Evolutionary conservation across 37 sponge, comb jelly and placozoan species (phyloP), one percentile per base, ranked within the genome.

Genomic region (Beroe forskalii): DNA sequence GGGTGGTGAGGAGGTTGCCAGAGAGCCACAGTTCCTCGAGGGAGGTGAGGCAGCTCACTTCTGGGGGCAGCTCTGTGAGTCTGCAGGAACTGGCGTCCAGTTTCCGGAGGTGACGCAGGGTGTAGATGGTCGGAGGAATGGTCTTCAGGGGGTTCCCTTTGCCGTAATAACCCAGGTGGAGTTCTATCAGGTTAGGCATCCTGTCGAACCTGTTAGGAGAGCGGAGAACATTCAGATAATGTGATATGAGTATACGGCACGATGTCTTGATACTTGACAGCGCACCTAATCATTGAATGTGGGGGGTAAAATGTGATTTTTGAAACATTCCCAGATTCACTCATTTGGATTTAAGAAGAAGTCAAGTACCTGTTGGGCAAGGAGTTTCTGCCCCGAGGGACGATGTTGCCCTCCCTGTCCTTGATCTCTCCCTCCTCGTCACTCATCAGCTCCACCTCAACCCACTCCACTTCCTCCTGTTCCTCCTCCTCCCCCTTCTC

Each of bases 141-240:
- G 44, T 44, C 42, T 80, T 80, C 0, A 80, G 86, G 35, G 86
- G 86, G 55, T 80, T 80, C 40, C 86, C 86, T 44, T 80, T 80
- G 40, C 86, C 86, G 86, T 80, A 80, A 48, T 80, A 80, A 19
- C 86, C 86, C n/a, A 80, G 86, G 20, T 80, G 86, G 4, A 80
- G 86, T 30, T 80, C 86, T 24, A 44, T 37, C 4, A 80, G 86
- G 86, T 80, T 80, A 1, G 86, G 86, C 44, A 80, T 44, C 40
- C 35, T 80, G 55, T 80, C 24, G 48, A 80, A 80, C 86, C 86
- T 80, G 20, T 23, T n/a, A 30, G 4, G 86, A 20, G 25, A 64
- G 25, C 25, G 25, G 66, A 27, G 66, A n/a, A n/a, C n/a, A n/a
- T n/a, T n/a, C n/a, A n/a, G n/a, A n/a, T n/a, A n/a, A n/a, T n/a